phyloP scores from a whole-genome alignment of 2,113 vertebrate species.

The Hucho hucho region DNA sequence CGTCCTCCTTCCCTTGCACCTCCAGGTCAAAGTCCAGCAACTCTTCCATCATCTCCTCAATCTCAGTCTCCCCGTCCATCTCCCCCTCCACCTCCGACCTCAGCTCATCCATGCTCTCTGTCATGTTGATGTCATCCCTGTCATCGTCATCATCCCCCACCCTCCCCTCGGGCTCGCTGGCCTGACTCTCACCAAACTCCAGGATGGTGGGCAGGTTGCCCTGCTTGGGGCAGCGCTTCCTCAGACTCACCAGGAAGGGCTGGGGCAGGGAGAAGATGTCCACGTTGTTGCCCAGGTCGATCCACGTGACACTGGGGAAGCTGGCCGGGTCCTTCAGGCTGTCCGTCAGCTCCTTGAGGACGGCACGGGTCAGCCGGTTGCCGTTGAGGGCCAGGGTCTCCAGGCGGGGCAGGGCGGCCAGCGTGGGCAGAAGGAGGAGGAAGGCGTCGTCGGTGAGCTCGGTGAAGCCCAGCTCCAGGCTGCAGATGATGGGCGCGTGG shows the following conservation, averaged over 20 bases:
- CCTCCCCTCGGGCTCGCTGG: conserved; percentile 57
- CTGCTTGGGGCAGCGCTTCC: conserved; percentile 92
- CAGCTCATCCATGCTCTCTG: conserved; percentile 76
- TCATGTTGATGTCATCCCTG: conserved; percentile 70
- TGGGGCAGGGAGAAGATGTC: conserved; percentile 97
- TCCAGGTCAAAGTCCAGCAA: conserved; percentile 77
- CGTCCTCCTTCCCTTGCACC: conserved; percentile 68
- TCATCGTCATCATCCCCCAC: conserved; percentile 63
- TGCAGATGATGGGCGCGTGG: conserved; percentile 77
- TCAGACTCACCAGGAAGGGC: conserved; percentile 90
- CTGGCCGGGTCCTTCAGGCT: conserved; percentile 88
- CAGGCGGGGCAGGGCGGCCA: conserved; percentile 83
- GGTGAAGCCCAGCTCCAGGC: conserved; percentile 91
- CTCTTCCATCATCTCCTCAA: conserved; percentile 81
- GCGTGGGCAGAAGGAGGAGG: conserved; percentile 84
- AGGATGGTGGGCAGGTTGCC: conserved; percentile 94
- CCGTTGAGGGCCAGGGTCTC: conserved; percentile 90
- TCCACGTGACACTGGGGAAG: conserved; percentile 94
- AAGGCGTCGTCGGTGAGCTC: conserved; percentile 93
- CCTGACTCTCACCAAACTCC: conserved; percentile 89
- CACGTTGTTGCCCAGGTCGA: conserved; percentile 97
- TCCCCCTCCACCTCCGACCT: conserved; percentile 67
- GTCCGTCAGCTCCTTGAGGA: conserved; percentile 93
- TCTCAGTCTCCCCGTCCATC: conserved; percentile 74
- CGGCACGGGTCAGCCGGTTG: conserved; percentile 87